Conservation (phyloP, 2,888 invertebrate species). For the Cenopis cana region DNA sequence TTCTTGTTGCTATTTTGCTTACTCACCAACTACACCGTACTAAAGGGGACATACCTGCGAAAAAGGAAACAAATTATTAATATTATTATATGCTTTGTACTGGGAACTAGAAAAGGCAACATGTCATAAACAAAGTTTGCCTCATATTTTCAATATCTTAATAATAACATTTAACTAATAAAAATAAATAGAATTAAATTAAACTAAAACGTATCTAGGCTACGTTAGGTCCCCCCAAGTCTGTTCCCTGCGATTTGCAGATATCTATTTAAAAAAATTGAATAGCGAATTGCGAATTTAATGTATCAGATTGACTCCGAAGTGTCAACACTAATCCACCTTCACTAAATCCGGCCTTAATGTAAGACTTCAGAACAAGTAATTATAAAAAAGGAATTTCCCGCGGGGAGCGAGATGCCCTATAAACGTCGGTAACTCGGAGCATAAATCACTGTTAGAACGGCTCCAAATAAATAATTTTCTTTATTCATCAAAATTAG, state of each 20-base stretch:
- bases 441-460: constrained; percentile 79
- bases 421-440: constrained; percentile 72
- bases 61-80: constrained; percentile 27
- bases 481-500: constrained; percentile 84
- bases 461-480: constrained; percentile 82
- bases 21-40: constrained; percentile 26
- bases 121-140: too few relatives aligned
- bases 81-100: background rate
- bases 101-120: background rate
- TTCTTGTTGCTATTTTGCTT: constrained; percentile 15
- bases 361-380: constrained; percentile 60
- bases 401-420: constrained; percentile 63
- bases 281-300: background rate
- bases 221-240: too few relatives aligned
- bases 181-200: too few relatives aligned
- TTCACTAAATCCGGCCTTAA: constrained; percentile 55
- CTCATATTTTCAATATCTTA: too few relatives aligned
- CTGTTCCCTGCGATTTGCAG: too few relatives aligned
- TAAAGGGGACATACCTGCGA: constrained; percentile 37
- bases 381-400: constrained; percentile 75
- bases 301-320: constrained; percentile 9
- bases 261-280: too few relatives aligned
- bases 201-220: too few relatives aligned
- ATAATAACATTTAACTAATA: too few relatives aligned
- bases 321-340: constrained; percentile 36